A percentile compares a stretch with the other conserved stretches of the same genome.
phyloP scores from a whole-genome alignment of 2,797 vertebrate species.

The Neosilurus mollespiculum region DNA sequence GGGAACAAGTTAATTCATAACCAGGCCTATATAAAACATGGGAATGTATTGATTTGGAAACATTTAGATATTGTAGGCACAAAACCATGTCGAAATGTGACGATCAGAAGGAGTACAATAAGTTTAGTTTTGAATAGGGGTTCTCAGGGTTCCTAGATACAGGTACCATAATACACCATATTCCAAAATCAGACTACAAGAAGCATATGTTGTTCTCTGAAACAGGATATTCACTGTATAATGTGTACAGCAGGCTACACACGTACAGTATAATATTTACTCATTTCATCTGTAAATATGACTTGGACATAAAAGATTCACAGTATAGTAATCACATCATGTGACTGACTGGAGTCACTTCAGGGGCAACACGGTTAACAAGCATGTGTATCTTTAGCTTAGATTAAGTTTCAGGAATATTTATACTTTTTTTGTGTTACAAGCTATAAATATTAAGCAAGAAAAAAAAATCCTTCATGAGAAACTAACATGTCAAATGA shows the following conservation, averaged over 20 bases:
- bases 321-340: background rate
- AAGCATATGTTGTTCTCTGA: background rate
- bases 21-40: background rate
- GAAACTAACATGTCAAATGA: background rate
- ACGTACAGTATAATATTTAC: background rate
- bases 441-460: background rate
- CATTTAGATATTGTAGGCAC: background rate
- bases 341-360: background rate
- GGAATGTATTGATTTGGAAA: too few species aligned
- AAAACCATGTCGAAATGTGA: background rate
- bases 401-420: background rate
- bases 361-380: too few species aligned
- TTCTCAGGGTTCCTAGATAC: background rate
- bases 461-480: background rate
- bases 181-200: background rate
- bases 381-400: background rate
- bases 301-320: background rate
- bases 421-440: too few species aligned
- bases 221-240: background rate
- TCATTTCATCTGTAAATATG: background rate
- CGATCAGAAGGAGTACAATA: background rate
- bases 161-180: background rate
- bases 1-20: background rate
- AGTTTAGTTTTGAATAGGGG: background rate
- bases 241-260: background rate